Evolutionary conservation across 2,113 vertebrate genomes (phyloP).

Genomic region (Platichthys stellatus): DNA sequence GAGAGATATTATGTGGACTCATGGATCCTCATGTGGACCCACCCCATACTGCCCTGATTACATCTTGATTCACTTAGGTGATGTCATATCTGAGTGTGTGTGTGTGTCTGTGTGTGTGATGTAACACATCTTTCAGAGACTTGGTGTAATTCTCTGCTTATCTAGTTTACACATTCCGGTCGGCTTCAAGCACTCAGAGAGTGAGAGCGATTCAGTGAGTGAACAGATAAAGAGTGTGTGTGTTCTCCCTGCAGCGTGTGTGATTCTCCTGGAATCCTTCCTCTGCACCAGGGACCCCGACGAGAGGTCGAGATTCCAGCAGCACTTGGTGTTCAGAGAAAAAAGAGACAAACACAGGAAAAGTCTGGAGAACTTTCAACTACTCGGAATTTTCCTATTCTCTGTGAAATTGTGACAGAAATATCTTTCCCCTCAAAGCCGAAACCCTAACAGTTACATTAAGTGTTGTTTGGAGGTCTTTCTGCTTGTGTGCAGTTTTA

Average conservation of each 20-base stretch:
- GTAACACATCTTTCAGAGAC: conserved; percentile 36
- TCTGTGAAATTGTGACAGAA: not conserved
- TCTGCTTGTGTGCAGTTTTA: conserved; percentile 13
- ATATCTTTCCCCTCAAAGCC: too few species aligned
- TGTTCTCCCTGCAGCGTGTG: conserved; percentile 6
- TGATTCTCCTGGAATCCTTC: conserved; percentile 9
- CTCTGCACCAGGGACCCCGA: not conserved
- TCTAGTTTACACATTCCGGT: conserved; percentile 68
- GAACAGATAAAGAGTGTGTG: conserved; percentile 2
- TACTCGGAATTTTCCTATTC: too few species aligned
- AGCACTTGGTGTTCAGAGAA: too few species aligned
- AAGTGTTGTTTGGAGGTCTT: conserved; percentile 1
- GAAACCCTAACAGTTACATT: conserved; percentile 4
- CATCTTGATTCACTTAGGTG: conserved; percentile 69
- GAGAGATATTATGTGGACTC: conserved; percentile 15
- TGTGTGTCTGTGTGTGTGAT: conserved; percentile 29
- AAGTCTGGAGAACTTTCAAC: too few species aligned
- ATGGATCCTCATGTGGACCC: conserved; percentile 33
- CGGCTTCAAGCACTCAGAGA: conserved; percentile 27
- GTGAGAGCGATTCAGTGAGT: not conserved
- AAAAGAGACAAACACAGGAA: too few species aligned
- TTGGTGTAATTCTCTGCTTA: conserved; percentile 43
- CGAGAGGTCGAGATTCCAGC: too few species aligned
- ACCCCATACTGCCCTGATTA: conserved; percentile 37
- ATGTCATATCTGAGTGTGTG: conserved; percentile 52